These are phyloP conservation scores for Pristis pectinata DNA, from an alignment of 2,797 vertebrate genomes.

Conservation along the genomic window DNA sequence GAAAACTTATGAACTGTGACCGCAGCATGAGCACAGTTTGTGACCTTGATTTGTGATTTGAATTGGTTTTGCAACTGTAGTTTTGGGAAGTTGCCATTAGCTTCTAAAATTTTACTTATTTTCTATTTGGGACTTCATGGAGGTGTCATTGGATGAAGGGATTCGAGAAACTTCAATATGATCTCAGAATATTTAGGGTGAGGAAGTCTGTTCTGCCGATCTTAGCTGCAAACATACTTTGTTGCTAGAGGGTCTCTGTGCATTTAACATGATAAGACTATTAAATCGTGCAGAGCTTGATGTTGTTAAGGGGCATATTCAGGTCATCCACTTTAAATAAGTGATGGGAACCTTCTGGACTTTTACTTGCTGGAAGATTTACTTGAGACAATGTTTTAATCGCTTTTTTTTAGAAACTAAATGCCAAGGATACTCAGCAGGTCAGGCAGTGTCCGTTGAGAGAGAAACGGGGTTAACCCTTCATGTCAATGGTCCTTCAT, in stretches of 20 bases:
- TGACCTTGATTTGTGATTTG: neutral
- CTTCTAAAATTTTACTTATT: neutral
- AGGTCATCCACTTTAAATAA: neutral
- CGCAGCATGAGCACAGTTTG: neutral
- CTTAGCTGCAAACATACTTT: neutral
- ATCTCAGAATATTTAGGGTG: neutral
- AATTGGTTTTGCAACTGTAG: neutral
- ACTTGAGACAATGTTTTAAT: neutral
- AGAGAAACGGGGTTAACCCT: no score
- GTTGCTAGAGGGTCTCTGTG: neutral
- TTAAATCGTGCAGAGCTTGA: neutral
- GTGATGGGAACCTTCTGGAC: neutral
- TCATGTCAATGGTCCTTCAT: no score
- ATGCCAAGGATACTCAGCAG: no score
- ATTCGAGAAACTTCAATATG: neutral
- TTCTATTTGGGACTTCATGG: neutral
- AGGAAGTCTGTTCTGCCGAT: neutral
- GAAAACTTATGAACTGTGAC: no score
- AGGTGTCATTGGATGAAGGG: no score
- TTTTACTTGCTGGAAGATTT: neutral
- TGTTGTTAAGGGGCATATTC: neutral
- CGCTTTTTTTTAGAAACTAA: no score
- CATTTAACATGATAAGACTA: neutral
- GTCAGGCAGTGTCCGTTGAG: no score
- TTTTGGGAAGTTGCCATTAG: neutral